Evolutionary conservation across 2,888 invertebrate genomes (phyloP).

Genomic region (Podabrus alpinus): DNA sequence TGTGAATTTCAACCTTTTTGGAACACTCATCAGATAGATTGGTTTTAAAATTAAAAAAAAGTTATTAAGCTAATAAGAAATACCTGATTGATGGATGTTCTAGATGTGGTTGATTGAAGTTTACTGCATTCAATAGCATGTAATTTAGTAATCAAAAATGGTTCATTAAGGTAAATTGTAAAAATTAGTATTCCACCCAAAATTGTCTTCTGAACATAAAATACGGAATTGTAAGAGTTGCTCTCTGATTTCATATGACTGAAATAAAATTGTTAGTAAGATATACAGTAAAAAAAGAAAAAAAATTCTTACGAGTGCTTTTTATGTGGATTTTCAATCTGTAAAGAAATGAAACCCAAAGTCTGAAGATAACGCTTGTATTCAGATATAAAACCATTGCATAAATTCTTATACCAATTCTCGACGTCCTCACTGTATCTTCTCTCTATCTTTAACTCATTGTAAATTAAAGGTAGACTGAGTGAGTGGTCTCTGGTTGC

Average conservation of each 20-base stretch:
- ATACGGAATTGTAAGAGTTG: slow-evolving; percentile 47
- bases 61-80: slow-evolving; percentile 24
- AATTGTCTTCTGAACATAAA: slow-evolving; percentile 68
- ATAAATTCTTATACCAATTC: slow-evolving; percentile 68
- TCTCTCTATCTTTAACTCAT: not conserved
- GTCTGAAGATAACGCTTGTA: slow-evolving; percentile 74
- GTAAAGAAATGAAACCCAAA: slow-evolving; percentile 67
- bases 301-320: slow-evolving; percentile 33
- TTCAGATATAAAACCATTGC: slow-evolving; percentile 66
- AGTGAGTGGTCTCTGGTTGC: slow-evolving; percentile 65
- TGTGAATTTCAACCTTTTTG: no score
- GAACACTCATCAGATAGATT: no score
- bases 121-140: slow-evolving; percentile 69
- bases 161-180: slow-evolving; percentile 69
- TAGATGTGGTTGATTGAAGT: slow-evolving; percentile 60
- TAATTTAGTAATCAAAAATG: slow-evolving; percentile 71
- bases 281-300: not conserved
- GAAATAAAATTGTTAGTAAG: not conserved
- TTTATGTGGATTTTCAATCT: slow-evolving; percentile 54
- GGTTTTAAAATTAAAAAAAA: no score
- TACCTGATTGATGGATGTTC: slow-evolving; percentile 62
- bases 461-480: slow-evolving; percentile 44
- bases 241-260: slow-evolving; percentile 36
- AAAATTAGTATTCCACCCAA: slow-evolving; percentile 72
- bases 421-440: slow-evolving; percentile 38